phyloP scores from a whole-genome alignment of 2,888 invertebrate genomes.

The Phytoseiulus persimilis region DNA sequence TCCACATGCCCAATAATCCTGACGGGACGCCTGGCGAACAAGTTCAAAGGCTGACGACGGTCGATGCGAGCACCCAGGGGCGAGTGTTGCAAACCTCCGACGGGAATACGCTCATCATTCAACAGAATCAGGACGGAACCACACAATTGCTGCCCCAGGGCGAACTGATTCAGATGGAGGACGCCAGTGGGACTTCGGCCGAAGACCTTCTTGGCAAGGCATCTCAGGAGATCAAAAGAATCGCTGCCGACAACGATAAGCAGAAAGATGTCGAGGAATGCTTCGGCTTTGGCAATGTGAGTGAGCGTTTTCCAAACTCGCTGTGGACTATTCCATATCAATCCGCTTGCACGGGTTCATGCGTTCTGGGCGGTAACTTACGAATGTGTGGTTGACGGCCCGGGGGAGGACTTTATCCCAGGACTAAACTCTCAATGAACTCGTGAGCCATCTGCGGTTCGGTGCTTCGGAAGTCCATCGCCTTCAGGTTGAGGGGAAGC shows the following conservation, averaged over 20 bases:
- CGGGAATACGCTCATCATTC: constrained; percentile 33
- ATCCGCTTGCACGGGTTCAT: background rate
- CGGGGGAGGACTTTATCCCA: too few relatives aligned
- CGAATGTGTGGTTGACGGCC: too few relatives aligned
- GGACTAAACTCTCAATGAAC: too few relatives aligned
- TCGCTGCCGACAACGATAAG: constrained; percentile 41
- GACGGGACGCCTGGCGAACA: constrained; percentile 25
- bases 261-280: constrained; percentile 46
- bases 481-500: too few relatives aligned
- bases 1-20: constrained; percentile 8
- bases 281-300: constrained; percentile 46
- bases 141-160: constrained; percentile 17
- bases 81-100: constrained; percentile 18
- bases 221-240: constrained; percentile 30
- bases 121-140: constrained; percentile 25
- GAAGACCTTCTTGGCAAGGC: constrained; percentile 34
- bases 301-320: background rate
- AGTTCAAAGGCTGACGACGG: background rate
- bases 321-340: background rate
- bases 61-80: constrained; percentile 7
- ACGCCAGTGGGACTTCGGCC: background rate
- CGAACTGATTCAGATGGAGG: constrained; percentile 15
- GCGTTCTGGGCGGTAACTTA: too few relatives aligned
- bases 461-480: too few relatives aligned
- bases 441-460: too few relatives aligned